Evolutionary conservation across 2,888 invertebrate species (phyloP), one percentile per base, ranked within the genome.

Genomic region (Lagria hirta): DNA sequence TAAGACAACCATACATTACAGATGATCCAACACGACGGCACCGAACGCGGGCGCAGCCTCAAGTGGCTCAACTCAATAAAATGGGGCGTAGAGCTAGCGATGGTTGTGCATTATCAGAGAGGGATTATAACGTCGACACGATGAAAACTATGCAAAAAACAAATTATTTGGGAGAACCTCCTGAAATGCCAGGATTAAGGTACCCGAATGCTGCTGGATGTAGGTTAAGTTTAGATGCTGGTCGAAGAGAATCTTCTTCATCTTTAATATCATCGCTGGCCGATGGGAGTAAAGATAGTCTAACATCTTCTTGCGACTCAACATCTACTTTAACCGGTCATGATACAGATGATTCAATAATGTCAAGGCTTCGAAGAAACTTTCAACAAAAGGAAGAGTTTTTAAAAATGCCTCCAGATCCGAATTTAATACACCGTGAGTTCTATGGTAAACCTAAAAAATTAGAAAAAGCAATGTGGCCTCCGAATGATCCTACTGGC

Each of bases 341-440:
- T 62, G 81, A 82, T 57, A 75, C 81, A 51, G 84, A 84, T 67
- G 85, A 86, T 70, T 83, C 84, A 43, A 63, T 66, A 60, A 82
- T 88, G 77, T 82, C 82, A 52, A 80, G 88, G 72, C 77, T 89
- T 67, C 80, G 88, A 55, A 88, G 87, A 69, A 90, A 88, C 64
- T 83, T 88, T 61, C 90, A 91, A 66, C 88, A 91, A 66, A 92
- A 92, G 69, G 91, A 92, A 68, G 91, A 91, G 61, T 93, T 93
- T 71, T 76, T 93, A 44, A 80, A 84, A 65, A 78, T 86, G 54
- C 86, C 87, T 2, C 37, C 49, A 7, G 49, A 49, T 26, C 22
- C 62, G 10, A 46, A 52, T 3, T 20, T 52, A 26, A 79, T 81
- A 22, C 81, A 80, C 46, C 77, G 82, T 33, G 87, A 86, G 66